phyloP scores from a whole-genome alignment of 2,888 invertebrate genomes.

The Gastrophysa polygoni region DNA sequence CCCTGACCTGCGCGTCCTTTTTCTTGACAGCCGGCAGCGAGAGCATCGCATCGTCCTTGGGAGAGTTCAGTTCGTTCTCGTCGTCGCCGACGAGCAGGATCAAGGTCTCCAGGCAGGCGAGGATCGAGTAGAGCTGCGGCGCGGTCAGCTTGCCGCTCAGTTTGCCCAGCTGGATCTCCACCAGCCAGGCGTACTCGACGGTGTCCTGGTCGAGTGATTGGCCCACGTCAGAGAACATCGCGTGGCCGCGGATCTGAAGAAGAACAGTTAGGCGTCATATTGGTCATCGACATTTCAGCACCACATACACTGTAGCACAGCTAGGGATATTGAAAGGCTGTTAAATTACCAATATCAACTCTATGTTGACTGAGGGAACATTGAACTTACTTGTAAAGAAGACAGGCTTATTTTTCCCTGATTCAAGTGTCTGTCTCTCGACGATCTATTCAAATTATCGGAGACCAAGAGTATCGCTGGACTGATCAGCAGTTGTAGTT shows the following conservation, averaged over 20 bases:
- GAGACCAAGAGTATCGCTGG: constrained; percentile 84
- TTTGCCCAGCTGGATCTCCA: constrained; percentile 94
- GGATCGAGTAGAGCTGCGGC: constrained; percentile 86
- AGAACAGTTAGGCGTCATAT: no score
- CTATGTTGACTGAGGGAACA: no score
- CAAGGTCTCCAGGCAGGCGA: constrained; percentile 88
- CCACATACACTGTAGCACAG: no score
- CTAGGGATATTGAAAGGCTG: no score
- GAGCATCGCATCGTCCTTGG: constrained; percentile 71
- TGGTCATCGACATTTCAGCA: no score
- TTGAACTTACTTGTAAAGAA: constrained; percentile 72
- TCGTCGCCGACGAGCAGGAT: constrained; percentile 82
- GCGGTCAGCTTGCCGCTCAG: constrained; percentile 88
- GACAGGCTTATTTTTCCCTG: constrained; percentile 87
- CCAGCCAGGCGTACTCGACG: constrained; percentile 95
- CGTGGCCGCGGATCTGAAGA: constrained; percentile 84
- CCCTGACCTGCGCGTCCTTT: constrained; percentile 44
- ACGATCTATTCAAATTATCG: constrained; percentile 73
- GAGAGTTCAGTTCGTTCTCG: constrained; percentile 88
- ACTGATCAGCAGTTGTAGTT: constrained; percentile 86
- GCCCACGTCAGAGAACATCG: constrained; percentile 94
- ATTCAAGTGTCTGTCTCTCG: constrained; percentile 73
- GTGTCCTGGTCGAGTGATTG: constrained; percentile 91
- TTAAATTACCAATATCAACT: no score
- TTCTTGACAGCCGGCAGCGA: constrained; percentile 65